phyloP scores from a whole-genome alignment of 2,113 vertebrate genomes.

The Pseudorectes ferrugineus region DNA sequence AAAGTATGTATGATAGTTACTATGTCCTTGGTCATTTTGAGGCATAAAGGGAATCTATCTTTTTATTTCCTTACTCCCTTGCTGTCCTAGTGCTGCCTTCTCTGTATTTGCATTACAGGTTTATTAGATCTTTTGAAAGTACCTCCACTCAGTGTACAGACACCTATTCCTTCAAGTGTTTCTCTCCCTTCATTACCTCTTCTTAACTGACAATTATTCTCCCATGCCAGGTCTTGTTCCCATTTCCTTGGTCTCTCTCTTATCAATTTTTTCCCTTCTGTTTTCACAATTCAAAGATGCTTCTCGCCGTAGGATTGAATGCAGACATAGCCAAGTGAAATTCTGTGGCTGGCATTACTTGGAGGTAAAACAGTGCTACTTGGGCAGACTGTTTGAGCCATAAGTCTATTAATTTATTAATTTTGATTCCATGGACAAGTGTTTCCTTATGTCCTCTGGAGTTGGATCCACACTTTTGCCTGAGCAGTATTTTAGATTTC shows the following conservation, averaged over 20 bases:
- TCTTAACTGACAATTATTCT: neutral
- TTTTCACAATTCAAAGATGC: neutral
- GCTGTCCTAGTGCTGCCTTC: neutral
- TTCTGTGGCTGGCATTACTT: neutral
- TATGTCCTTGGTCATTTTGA: neutral
- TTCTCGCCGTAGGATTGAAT: neutral
- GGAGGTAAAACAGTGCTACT: neutral
- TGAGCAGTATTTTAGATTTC: neutral
- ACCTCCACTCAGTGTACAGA: neutral
- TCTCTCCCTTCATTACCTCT: neutral
- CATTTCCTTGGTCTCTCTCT: neutral
- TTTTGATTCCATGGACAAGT: neutral
- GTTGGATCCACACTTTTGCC: neutral
- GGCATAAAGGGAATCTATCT: neutral
- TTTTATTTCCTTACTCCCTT: neutral
- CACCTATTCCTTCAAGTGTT: neutral
- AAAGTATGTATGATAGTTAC: neutral
- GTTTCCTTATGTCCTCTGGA: neutral
- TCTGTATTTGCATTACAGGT: neutral
- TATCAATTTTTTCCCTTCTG: neutral
- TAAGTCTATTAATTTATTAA: neutral
- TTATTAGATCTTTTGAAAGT: neutral
- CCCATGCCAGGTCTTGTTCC: neutral
- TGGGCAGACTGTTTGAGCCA: neutral
- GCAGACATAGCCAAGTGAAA: neutral